Evolutionary conservation across 1,140 invertebrate genomes (phyloP).

Genomic region (Drosophila biarmipes): DNA sequence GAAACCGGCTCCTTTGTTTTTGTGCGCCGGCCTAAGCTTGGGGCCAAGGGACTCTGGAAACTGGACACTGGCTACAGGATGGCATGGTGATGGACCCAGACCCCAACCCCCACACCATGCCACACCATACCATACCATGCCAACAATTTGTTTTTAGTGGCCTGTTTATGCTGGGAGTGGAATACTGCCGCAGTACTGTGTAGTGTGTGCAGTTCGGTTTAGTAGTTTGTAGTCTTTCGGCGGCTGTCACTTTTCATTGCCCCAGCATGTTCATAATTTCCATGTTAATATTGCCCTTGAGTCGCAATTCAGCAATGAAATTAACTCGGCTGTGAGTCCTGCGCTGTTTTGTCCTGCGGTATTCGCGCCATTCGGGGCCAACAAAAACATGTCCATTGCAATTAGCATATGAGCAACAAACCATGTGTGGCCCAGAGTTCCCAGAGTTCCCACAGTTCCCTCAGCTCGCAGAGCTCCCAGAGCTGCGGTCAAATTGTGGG

Average conservation of each 20-base stretch:
- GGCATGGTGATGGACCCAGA: slow-evolving; percentile 9
- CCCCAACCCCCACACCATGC: background rate
- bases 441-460: too few relatives aligned
- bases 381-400: slow-evolving; percentile 64
- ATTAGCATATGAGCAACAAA: slow-evolving; percentile 57
- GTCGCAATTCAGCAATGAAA: slow-evolving; percentile 79
- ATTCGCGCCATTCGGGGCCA: background rate
- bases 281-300: slow-evolving; percentile 83
- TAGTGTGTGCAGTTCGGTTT: slow-evolving; percentile 29
- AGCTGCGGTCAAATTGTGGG: slow-evolving; percentile 40
- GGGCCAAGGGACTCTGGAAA: slow-evolving; percentile 17
- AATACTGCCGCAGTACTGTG: slow-evolving; percentile 29
- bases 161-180: slow-evolving; percentile 52
- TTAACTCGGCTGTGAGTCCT: slow-evolving; percentile 51
- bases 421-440: slow-evolving; percentile 20
- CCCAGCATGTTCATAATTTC: slow-evolving; percentile 68
- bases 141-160: slow-evolving; percentile 67
- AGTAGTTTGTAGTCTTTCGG: slow-evolving; percentile 51
- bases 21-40: slow-evolving; percentile 40
- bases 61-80: slow-evolving; percentile 5
- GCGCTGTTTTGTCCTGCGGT: slow-evolving; percentile 25
- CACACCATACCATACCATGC: background rate
- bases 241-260: slow-evolving; percentile 71
- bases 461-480: too few relatives aligned
- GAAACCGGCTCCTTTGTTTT: slow-evolving; percentile 46